Evolutionary conservation across 2,797 vertebrate species (phyloP), one percentile per base, ranked within the genome.

Genomic region (Scolopax bukidnonensis): DNA sequence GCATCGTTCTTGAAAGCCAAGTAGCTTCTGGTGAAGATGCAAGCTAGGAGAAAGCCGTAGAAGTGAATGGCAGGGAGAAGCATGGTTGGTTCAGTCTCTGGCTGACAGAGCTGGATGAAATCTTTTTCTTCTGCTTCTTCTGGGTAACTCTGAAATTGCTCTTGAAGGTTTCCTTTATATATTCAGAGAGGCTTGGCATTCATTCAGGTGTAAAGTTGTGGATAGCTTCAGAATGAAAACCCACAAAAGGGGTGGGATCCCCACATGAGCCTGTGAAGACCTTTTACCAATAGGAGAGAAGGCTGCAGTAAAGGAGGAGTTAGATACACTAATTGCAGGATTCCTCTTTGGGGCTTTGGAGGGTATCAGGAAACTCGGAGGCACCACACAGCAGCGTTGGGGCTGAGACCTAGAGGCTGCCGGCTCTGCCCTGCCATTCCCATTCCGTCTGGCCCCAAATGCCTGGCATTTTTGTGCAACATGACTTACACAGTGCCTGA

Each of bases 1-100:
- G 98, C 99, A 97, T 99, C 99, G 90, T 99, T 99, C 97, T 99
- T 99, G 94, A 99, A 98, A 97, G 98, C 97, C 84, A 97, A 98
- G 96, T 98, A 98, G 95, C 98, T 99, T 98, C 97, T 98, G 87
- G 99, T 96, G 54, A 99, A 98, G 97, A 99, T 71, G 97, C 98
- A 99, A 33, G 98, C 93, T 17, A 99, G 87, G 84, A 99, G 83
- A 90, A 99, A 71, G 87, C 98, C 96, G 24, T 97, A 98, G 97
- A 98, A 98, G 89, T 98, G 98, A 84, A 98, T 89, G 65, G 98
- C 94, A 92, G 98, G 97, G 96, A 98, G 97, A 93, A 98, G 97
- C 99, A 99, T 99, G 98, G 84, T 79, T 97, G 94, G 48, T 77
- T 91, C 84, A 82, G 90, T 28, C 84, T 91, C 91, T 77, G 87